phyloP scores from a whole-genome alignment of 2,888 invertebrate genomes.

The Amorpha juglandis region DNA sequence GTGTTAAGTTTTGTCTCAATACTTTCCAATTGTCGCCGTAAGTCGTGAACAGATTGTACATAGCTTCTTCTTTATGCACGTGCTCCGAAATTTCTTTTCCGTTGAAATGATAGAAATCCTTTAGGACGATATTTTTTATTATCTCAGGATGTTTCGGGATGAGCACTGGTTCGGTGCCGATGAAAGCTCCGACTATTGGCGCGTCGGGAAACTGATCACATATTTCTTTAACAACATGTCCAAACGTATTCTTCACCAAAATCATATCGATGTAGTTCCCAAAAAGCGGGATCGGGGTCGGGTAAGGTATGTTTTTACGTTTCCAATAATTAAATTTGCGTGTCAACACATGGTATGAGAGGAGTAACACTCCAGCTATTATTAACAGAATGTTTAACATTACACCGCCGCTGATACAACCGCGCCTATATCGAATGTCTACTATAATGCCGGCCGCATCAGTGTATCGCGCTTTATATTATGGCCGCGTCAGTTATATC shows the following conservation, averaged over 20 bases:
- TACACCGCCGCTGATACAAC: background rate
- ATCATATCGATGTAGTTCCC: constrained; percentile 37
- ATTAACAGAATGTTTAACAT: constrained; percentile 9
- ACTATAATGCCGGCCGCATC: constrained; percentile 4
- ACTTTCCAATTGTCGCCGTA: constrained; percentile 38
- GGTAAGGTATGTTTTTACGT: constrained; percentile 33
- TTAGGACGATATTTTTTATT: constrained; percentile 37
- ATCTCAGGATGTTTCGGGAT: constrained; percentile 40
- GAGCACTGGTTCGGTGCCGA: constrained; percentile 40
- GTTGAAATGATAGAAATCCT: constrained; percentile 43
- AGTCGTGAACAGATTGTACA: constrained; percentile 26
- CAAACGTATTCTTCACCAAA: constrained; percentile 31
- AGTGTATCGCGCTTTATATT: constrained; percentile 3
- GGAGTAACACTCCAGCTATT: background rate
- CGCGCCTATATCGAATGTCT: background rate
- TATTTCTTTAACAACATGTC: constrained; percentile 32
- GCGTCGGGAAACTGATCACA: constrained; percentile 37
- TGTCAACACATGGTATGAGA: background rate
- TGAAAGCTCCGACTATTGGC: constrained; percentile 39
- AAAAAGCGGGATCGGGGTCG: constrained; percentile 33
- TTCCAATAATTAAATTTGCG: constrained; percentile 34
- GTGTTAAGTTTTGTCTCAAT: constrained; percentile 40
- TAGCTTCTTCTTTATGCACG: constrained; percentile 23
- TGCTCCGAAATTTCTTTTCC: constrained; percentile 38
- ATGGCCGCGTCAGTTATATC: too few species aligned